These are phyloP conservation scores for Oplegnathus fasciatus DNA, from an alignment of 2,113 vertebrate species.

Conservation along the genomic window DNA sequence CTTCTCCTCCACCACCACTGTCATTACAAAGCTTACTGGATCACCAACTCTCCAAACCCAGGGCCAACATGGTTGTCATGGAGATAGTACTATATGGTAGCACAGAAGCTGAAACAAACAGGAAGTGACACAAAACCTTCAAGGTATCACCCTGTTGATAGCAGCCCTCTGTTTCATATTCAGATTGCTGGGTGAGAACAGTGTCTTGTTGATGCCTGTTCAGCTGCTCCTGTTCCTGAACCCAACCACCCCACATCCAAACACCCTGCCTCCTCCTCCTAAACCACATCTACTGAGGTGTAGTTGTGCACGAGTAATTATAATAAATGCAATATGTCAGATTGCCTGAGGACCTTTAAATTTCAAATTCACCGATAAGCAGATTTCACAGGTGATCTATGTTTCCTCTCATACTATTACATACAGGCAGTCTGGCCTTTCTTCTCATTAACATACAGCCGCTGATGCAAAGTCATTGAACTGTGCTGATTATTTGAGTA, in stretches of 20 bases:
- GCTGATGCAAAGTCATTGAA: slow-evolving; percentile 31
- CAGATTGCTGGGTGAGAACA: slow-evolving; percentile 11
- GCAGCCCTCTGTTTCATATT: slow-evolving; percentile 28
- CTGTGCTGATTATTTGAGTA: slow-evolving; percentile 37
- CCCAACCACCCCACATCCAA: not conserved
- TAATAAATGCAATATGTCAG: slow-evolving; percentile 2
- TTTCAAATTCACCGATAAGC: slow-evolving; percentile 7
- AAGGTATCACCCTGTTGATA: slow-evolving; percentile 75
- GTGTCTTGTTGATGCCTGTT: not conserved
- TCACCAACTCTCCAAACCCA: slow-evolving; percentile 51
- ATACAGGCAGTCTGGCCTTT: not conserved
- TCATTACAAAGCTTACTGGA: slow-evolving; percentile 58
- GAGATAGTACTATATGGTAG: slow-evolving; percentile 65
- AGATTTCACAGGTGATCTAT: slow-evolving; percentile 34
- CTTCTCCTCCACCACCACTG: slow-evolving; percentile 77
- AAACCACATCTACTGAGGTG: not conserved
- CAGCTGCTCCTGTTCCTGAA: slow-evolving; percentile 4
- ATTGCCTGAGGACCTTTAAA: not conserved
- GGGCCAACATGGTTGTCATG: slow-evolving; percentile 80
- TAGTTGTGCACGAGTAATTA: slow-evolving; percentile 8
- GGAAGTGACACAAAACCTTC: slow-evolving; percentile 84
- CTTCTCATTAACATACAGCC: not conserved
- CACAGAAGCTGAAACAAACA: slow-evolving; percentile 80
- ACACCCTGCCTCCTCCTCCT: not conserved
- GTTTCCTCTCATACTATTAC: not conserved